Conservation (phyloP, 2,113 vertebrate genomes). For the Eublepharis macularius region DNA sequence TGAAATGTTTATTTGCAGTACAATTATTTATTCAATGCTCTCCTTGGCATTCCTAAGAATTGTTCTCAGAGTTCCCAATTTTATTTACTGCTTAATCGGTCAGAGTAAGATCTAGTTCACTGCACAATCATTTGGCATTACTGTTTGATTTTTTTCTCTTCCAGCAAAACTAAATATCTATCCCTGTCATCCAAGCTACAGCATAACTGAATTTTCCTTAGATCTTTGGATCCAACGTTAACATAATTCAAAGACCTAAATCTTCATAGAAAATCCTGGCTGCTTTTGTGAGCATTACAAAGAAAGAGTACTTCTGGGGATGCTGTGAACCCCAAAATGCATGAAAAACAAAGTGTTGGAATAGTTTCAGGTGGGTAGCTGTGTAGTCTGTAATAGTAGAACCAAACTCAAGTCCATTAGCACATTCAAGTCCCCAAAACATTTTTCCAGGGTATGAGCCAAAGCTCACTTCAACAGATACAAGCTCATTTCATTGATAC, state of each 20-base stretch:
- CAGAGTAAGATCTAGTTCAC: constrained; percentile 4
- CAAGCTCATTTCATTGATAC: no score
- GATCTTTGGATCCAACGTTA: constrained; percentile 3
- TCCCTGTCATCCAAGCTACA: background rate
- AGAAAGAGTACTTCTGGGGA: background rate
- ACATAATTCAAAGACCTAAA: background rate
- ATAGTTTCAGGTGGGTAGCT: no score
- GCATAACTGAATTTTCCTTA: constrained; percentile 2
- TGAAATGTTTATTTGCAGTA: background rate
- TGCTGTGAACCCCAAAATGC: background rate
- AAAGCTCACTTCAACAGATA: no score
- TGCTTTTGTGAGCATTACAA: background rate
- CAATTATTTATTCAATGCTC: background rate
- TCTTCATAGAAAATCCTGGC: background rate
- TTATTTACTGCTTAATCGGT: constrained; percentile 14
- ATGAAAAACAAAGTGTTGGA: no score
- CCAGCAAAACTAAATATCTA: background rate
- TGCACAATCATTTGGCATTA: background rate
- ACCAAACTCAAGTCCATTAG: no score
- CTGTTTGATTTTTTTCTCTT: background rate
- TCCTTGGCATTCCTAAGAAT: background rate
- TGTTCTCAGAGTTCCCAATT: background rate
- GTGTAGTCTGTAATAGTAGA: no score
- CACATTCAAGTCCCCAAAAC: no score
- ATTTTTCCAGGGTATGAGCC: no score